Base-by-base conservation (phyloP, 2,888 invertebrate genomes). In the Micoletzkya japonica region DNA sequence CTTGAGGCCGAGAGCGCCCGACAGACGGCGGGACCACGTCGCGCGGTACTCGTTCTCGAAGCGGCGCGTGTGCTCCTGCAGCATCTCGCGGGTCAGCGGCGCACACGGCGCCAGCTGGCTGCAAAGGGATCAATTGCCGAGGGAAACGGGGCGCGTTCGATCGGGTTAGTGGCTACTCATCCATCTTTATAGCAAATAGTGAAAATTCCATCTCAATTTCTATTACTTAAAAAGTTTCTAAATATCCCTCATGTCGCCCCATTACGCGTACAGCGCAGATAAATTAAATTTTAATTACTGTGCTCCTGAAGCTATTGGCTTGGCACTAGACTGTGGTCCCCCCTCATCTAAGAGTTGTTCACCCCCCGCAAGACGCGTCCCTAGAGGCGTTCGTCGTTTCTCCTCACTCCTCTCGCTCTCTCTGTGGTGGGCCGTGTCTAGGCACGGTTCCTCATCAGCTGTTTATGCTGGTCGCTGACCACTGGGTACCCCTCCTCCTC, bases 21-120 rank as follows among this genome's bases (percentile, higher is more conserved):
- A 68, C 1, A 68, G 58, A 14, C 77, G 66, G 14, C 66, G 68
- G 30, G 73, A 74, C 83, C 84, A 85, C 34, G 78, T 79, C 50
- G 79, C 80, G 54, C 80, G 77, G 71, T 76, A 82, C 70, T 83
- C 81, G 17, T 77, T 77, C 70, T 85, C 83, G 74, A 74, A 83
- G 7, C 77, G 69, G 32, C 74, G 72, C 32, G 83, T 83, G 76
- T 84, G 84, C 71, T 77, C 73, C 60, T 69, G 71, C 49, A 85
- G 73, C 14, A 78, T 66, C 69, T 85, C 85, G 20, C 77, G 66
- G 2, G 85, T 85, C 69, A 85, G 68, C 17, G 81, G 80, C 7
- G 74, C 36, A 24, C 74, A 64, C 10, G 77, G 72, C 20, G 73
- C 72, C 32, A 74, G 74, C 32, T 70, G 63, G 58, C 79, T 79